Conservation (phyloP, 2,888 invertebrate species). For the Drosophila sordidula region DNA sequence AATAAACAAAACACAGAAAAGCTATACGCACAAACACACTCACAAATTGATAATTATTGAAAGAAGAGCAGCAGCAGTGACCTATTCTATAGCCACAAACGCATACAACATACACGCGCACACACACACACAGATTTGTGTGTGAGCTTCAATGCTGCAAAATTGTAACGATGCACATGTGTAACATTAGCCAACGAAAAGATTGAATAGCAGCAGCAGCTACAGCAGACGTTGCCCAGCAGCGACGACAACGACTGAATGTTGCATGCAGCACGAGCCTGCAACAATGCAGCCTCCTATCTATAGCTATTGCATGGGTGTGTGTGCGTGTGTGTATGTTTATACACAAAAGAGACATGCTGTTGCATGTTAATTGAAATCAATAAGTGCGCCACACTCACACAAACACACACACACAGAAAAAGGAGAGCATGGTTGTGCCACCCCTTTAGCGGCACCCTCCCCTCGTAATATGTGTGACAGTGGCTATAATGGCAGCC, state of each 20-base stretch:
- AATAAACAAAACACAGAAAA: constrained; percentile 70
- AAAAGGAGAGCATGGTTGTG: constrained; percentile 6
- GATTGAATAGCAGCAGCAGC: constrained; percentile 71
- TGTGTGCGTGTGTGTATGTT: constrained; percentile 33
- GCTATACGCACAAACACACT: constrained; percentile 30
- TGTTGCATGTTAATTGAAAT: constrained; percentile 82
- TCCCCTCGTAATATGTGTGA: constrained; percentile 40
- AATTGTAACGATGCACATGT: constrained; percentile 77
- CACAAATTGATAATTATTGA: constrained; percentile 77
- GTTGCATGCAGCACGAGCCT: constrained; percentile 59
- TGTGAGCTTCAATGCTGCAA: constrained; percentile 17
- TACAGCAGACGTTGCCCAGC: constrained; percentile 37
- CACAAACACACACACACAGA: constrained; percentile 18
- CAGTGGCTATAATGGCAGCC: constrained; percentile 65
- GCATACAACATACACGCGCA: constrained; percentile 13
- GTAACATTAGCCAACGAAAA: constrained; percentile 79
- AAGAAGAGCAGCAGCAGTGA: constrained; percentile 53
- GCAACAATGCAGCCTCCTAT: constrained; percentile 37
- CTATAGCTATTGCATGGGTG: constrained; percentile 4
- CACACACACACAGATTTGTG: constrained; percentile 15
- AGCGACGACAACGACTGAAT: constrained; percentile 45
- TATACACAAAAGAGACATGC: constrained; percentile 73
- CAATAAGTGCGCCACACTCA: constrained; percentile 73
- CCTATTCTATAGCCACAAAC: constrained; percentile 26
- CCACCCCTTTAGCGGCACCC: neutral